Conservation (phyloP, 2,113 vertebrate species). For the Entomyzon cyanotis region DNA sequence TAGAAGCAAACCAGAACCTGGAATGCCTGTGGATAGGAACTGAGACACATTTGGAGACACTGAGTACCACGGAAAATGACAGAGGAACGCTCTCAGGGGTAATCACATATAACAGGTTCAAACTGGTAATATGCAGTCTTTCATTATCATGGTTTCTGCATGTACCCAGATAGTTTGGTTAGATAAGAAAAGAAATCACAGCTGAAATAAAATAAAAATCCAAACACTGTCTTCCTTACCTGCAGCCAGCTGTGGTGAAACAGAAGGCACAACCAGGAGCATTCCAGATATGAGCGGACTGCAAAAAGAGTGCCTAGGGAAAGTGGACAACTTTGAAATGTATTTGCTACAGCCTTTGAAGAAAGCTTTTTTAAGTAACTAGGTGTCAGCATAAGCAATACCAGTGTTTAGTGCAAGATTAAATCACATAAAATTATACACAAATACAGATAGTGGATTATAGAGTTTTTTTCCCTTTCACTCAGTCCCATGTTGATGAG, state of each 20-base stretch:
- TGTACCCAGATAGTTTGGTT: neutral
- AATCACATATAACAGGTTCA: neutral
- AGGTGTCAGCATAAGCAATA: neutral
- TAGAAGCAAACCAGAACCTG: neutral
- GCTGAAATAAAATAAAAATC: neutral
- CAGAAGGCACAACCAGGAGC: neutral
- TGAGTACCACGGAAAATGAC: neutral
- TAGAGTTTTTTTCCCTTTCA: neutral
- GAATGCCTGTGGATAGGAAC: neutral
- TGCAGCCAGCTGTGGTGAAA: neutral
- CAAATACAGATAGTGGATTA: neutral
- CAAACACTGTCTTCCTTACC: neutral
- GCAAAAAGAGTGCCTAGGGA: neutral
- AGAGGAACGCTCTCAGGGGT: neutral
- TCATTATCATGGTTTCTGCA: neutral
- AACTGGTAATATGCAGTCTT: neutral
- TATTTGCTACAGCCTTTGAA: neutral
- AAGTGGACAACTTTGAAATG: neutral
- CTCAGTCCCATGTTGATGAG: neutral
- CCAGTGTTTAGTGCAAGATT: neutral
- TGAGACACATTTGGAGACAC: neutral
- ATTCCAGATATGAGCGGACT: neutral
- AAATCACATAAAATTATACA: slow-evolving; percentile 7
- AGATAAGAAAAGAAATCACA: neutral
- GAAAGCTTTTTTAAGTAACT: neutral